Base-by-base conservation (phyloP, 2,797 vertebrate genomes). In the Gastrophryne carolinensis region DNA sequence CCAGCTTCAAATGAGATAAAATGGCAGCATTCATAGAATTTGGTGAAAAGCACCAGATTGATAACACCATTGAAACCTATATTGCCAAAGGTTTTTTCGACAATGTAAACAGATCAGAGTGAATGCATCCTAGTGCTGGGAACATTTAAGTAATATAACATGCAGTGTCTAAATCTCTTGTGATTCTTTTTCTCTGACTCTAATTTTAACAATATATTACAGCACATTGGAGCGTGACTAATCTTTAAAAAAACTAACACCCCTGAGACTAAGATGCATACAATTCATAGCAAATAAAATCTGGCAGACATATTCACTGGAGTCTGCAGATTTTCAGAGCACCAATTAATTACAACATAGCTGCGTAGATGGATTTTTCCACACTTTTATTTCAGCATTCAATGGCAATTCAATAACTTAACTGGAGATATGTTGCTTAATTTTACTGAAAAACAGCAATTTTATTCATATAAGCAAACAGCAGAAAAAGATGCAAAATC, bases 211-310 rank as follows among this genome's bases (percentile, higher is more conserved):
- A 71, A 71, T 44, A 49, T 60, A 32, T 19, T 71, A 44, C 37
- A 71, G 53, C 53, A 70, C 35, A 70, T 47, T 70, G 53, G 49
- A 70, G 67, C 37, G 17, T 71, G 67, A 71, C 67, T 47, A 71
- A 71, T 71, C 67, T 71, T 58, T 71, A 11, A 27, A 15, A 13
- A 54, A 54, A 69, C 34, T 27, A 71, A 71, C 34, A 56, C 27
- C 26, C 41, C 57, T 32, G 60, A 26, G 29, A 30, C n/a, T 21
- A 54, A 64, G 23, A 21, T 53, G 49, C 12, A 9, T 53, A 41
- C 26, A 30, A 73, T 10, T 12, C 50, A 73, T 54, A 52, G 11
- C 29, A 62, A 41, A 39, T 73, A 39, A 60, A 73, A 73, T 63
- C 52, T 54, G 64, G 60, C 49, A 32, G 29, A 23, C 6, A 35